Conservation (phyloP, 2,888 invertebrate genomes). For the Andrena chrysosceles region DNA sequence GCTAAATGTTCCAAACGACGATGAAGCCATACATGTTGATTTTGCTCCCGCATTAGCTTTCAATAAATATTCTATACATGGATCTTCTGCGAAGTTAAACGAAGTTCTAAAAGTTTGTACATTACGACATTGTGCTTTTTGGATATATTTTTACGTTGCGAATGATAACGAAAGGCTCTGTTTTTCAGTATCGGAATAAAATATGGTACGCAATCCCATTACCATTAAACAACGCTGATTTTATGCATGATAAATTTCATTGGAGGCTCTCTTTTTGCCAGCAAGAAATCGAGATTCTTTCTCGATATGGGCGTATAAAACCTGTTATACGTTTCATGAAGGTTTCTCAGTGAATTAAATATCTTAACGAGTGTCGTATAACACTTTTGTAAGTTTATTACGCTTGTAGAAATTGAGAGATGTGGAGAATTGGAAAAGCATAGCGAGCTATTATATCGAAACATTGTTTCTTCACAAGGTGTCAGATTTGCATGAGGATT, state of each 20-base stretch:
- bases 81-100: not conserved
- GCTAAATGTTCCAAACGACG: conserved; percentile 78
- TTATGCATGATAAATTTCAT: conserved; percentile 75
- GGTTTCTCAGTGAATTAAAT: conserved; percentile 57
- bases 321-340: conserved; percentile 76
- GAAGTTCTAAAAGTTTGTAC: not conserved
- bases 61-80: not conserved
- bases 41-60: conserved; percentile 84
- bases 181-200: conserved; percentile 68
- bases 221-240: conserved; percentile 37
- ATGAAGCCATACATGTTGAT: conserved; percentile 85
- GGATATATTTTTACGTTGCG: not conserved
- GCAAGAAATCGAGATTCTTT: conserved; percentile 86
- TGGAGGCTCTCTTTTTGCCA: conserved; percentile 88
- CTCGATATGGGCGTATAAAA: conserved; percentile 76
- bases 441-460: conserved; percentile 88
- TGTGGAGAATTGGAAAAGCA: conserved; percentile 82
- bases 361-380: not conserved
- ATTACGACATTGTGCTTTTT: not conserved
- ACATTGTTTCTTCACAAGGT: conserved; percentile 86
- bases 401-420: conserved; percentile 86
- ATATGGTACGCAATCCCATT: conserved; percentile 87
- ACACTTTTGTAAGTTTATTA: not conserved
- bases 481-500: not conserved
- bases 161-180: not conserved